Evolutionary conservation across 2,888 invertebrate genomes (phyloP), one percentile per base, ranked within the genome.

Genomic region (Eudemis profundana): DNA sequence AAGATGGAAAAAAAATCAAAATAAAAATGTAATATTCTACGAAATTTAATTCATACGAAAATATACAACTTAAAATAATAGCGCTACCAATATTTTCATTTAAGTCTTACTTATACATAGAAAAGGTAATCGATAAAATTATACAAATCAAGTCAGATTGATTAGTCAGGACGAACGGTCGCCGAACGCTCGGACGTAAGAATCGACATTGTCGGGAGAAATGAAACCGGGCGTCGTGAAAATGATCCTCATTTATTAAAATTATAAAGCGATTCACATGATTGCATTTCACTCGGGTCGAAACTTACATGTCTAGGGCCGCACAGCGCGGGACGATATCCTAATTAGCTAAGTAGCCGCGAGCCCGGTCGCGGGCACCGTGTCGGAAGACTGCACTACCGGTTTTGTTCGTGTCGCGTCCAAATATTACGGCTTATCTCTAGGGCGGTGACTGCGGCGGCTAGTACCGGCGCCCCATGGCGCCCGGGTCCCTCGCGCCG

Each of bases 371-470:
- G 64, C 57, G 57, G 40, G 29, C 61, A 33, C 33, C 33, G 33
- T 10, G 33, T 33, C 64, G 57, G 64, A 57, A 57, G 56, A 63
- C 63, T 27, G 49, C 57, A 17, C 17, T 46, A 57, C 29, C 29
- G 62, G 14, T 63, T 54, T 56, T 56, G 62, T 63, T 63, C 62
- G 23, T 54, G 62, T 54, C 54, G 42, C 61, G 47, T 21, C 10
- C 49, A 42, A n/a, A 42, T 29, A 15, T 8, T 17, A 42, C 50
- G 46, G 47, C 27, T 36, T 40, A 49, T n/a, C 15, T 21, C 74
- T 74, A 66, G 46, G 64, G 61, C 61, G 79, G 82, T n/a, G 90
- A 83, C 67, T 92, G 83, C 78, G 90, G 85, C 79, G 94, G 93
- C 68, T 94, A 93, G 67, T 81, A 84, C 70, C 78, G 86, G n/a